Evolutionary conservation across 2,888 invertebrate species (phyloP), one percentile per base, ranked within the genome.

Genomic region (Drosophila longiperda): DNA sequence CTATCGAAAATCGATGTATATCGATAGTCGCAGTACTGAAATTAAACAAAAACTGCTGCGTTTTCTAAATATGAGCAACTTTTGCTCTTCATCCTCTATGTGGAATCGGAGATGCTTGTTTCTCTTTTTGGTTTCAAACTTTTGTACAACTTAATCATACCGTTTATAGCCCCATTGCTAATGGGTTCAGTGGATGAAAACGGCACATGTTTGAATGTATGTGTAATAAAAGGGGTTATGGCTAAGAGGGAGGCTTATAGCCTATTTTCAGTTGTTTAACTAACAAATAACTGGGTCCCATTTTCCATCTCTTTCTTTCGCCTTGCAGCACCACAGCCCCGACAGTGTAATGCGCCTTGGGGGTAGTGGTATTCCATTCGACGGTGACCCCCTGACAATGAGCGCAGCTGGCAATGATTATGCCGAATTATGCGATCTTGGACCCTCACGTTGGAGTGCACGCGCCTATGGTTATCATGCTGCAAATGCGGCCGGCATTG

Each of bases 361-460:
- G 91, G 91, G 91, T 77, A 91, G 91, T 90, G 91, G 91, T 81
- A 89, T 91, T 87, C 91, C 92, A 90, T 91, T 91, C 92, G 91
- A 91, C 91, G 91, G 92, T 82, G 91, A 91, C 92, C 92, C 93
- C 93, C 93, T 92, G 92, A 92, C 92, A 91, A 93, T 93, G 93
- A 93, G 93, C 92, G 92, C 93, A 90, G 92, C 92, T 90, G 93
- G 93, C 89, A 93, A 93, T 87, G 93, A 93, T 85, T 93, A 93
- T 92, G 93, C 93, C 83, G 93, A 93, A 92, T 90, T 93, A 91
- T 93, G 93, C 91, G 93, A 93, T 90, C 91, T 93, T 91, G 93
- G 93, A 83, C 93, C 93, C 86, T 92, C 93, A 78, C 92, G 93
- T 80, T 93, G 93, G 93, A 92, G 92, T 88, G 91, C 93, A 81